These are phyloP conservation scores for Coptodon bakossiorum DNA, from an alignment of 2,113 vertebrate genomes.

Conservation along the genomic window DNA sequence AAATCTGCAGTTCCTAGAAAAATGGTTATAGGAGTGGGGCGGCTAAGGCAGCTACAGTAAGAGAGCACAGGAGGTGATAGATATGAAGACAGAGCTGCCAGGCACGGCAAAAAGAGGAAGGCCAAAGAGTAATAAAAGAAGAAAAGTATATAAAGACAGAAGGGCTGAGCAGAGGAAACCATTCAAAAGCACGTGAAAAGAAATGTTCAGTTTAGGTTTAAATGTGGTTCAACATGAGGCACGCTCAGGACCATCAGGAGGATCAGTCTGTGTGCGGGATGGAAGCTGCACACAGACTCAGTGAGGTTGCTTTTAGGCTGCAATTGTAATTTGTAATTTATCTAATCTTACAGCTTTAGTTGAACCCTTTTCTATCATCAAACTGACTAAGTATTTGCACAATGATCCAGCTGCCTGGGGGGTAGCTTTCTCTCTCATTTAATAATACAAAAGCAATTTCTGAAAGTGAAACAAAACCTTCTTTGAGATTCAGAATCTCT, in stretches of 20 bases:
- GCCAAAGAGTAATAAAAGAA: neutral
- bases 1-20: neutral
- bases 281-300: neutral
- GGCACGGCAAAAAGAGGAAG: neutral
- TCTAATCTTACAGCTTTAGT: neutral
- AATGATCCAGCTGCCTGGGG: neutral
- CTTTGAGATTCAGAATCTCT: neutral
- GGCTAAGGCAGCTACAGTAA: neutral
- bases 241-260: neutral
- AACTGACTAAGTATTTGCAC: neutral
- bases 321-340: neutral
- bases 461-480: neutral
- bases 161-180: neutral
- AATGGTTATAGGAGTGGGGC: neutral
- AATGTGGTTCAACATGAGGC: neutral
- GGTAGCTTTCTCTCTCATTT: neutral
- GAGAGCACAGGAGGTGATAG: neutral
- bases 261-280: neutral
- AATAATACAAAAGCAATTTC: neutral
- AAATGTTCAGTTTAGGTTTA: neutral
- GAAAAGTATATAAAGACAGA: neutral
- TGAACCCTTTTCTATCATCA: neutral
- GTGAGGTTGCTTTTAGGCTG: neutral
- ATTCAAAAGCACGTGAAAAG: neutral
- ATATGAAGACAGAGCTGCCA: neutral